phyloP scores from a whole-genome alignment of 2,113 vertebrate species.

The Zootoca vivipara region DNA sequence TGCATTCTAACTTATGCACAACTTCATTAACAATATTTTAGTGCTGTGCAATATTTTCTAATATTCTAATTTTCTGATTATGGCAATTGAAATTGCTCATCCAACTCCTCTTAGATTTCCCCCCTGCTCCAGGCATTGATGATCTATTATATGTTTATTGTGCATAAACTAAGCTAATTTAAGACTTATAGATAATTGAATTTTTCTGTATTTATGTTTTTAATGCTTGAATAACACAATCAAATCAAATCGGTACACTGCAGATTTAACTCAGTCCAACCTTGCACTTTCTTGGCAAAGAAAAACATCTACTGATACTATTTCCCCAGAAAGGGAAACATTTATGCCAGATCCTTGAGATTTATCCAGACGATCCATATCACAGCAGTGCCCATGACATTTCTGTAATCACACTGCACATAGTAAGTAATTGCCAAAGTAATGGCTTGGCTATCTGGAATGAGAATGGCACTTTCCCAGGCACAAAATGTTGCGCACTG shows the following conservation, averaged over 20 bases:
- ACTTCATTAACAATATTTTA: background rate
- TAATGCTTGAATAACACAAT: conserved; percentile 25
- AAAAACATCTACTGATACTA: background rate
- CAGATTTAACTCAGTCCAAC: conserved; percentile 3
- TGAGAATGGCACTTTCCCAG: background rate
- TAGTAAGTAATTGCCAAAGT: background rate
- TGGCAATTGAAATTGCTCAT: conserved; percentile 59
- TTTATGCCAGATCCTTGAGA: background rate
- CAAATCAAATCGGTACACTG: conserved; percentile 42
- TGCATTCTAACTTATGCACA: conserved; percentile 7
- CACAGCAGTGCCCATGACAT: background rate
- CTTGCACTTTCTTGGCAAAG: background rate
- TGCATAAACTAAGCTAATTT: conserved; percentile 50
- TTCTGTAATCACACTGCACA: background rate
- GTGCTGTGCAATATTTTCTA: background rate
- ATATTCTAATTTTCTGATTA: conserved; percentile 63
- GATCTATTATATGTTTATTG: conserved; percentile 58
- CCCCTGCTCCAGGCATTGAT: conserved; percentile 51
- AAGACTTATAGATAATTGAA: conserved; percentile 63
- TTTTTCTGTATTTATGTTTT: conserved; percentile 58
- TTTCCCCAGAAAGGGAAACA: background rate
- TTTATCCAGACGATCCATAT: background rate
- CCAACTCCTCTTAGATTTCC: conserved; percentile 54
- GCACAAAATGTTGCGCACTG: background rate
- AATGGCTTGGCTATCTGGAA: background rate